phyloP scores from a whole-genome alignment of 1,140 invertebrate species.

The Drosophila funebris region DNA sequence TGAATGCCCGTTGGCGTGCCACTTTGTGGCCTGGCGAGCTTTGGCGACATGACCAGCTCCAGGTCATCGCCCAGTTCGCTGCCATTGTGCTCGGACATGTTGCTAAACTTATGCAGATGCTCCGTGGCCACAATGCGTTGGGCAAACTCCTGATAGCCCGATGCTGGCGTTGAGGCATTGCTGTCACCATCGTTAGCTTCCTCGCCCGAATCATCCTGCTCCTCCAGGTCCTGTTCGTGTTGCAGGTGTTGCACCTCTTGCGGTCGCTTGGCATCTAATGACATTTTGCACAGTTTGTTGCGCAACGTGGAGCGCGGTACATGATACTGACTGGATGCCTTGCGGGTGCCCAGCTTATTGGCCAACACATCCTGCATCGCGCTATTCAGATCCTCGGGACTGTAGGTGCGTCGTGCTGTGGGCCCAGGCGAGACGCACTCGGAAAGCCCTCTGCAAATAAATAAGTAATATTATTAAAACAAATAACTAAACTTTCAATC shows the following conservation, averaged over 20 bases:
- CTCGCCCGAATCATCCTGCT: constrained; percentile 84
- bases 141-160: constrained; percentile 46
- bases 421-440: constrained; percentile 84
- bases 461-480: constrained; percentile 5
- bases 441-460: constrained; percentile 86
- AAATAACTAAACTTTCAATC: no score
- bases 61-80: constrained; percentile 68
- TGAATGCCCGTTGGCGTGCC: constrained; percentile 78
- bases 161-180: constrained; percentile 69
- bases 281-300: constrained; percentile 96
- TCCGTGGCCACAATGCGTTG: constrained; percentile 39
- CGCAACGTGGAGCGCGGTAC: constrained; percentile 97
- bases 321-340: constrained; percentile 96
- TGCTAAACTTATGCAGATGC: constrained; percentile 54
- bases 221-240: constrained; percentile 84
- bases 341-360: constrained; percentile 94
- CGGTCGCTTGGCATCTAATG: constrained; percentile 88
- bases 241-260: constrained; percentile 84
- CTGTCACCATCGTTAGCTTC: constrained; percentile 63
- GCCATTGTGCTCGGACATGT: constrained; percentile 68
- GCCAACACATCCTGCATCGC: constrained; percentile 96
- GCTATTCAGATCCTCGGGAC: constrained; percentile 94
- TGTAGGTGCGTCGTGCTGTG: constrained; percentile 87
- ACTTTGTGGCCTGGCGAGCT: constrained; percentile 24
- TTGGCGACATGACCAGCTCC: constrained; percentile 54